Conservation (phyloP, 1,140 invertebrate genomes). For the Caenorhabditis latens region DNA sequence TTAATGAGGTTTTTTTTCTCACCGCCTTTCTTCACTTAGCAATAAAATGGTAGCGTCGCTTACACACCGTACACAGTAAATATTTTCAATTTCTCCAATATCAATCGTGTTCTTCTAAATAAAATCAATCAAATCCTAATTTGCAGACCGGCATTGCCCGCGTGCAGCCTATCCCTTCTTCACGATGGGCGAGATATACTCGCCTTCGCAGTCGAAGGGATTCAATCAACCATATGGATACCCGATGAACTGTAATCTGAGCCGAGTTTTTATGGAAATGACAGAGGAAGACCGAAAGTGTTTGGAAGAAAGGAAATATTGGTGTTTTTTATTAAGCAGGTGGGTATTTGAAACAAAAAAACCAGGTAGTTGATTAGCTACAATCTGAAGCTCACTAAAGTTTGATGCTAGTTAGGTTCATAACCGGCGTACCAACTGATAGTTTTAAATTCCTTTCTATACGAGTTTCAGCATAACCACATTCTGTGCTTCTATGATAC, state of each 20-base stretch:
- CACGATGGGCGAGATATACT: constrained; percentile 60
- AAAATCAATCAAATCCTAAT: neutral
- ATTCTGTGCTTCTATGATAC: constrained; percentile 78
- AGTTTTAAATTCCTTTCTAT: neutral
- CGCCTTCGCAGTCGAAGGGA: constrained; percentile 61
- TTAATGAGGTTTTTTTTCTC: constrained; percentile 4
- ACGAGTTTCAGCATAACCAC: constrained; percentile 76
- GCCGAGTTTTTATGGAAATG: constrained; percentile 68
- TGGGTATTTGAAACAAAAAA: constrained; percentile 39
- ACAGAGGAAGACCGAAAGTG: constrained; percentile 78
- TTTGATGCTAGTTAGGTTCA: neutral
- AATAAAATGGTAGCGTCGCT: neutral
- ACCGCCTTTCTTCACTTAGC: neutral
- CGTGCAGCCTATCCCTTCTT: neutral
- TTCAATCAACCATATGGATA: constrained; percentile 61
- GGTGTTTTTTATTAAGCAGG: constrained; percentile 76
- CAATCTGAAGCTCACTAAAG: no score
- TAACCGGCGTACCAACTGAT: neutral
- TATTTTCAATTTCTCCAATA: no score
- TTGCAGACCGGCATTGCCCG: neutral
- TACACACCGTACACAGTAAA: no score
- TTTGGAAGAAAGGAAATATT: constrained; percentile 76
- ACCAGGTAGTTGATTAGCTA: no score
- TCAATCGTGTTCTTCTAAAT: no score
- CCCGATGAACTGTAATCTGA: constrained; percentile 62